Evolutionary conservation across 92 coral and sea anemone species (phyloP), one percentile per base, ranked within the genome.

Genomic region (Porites divaricata): DNA sequence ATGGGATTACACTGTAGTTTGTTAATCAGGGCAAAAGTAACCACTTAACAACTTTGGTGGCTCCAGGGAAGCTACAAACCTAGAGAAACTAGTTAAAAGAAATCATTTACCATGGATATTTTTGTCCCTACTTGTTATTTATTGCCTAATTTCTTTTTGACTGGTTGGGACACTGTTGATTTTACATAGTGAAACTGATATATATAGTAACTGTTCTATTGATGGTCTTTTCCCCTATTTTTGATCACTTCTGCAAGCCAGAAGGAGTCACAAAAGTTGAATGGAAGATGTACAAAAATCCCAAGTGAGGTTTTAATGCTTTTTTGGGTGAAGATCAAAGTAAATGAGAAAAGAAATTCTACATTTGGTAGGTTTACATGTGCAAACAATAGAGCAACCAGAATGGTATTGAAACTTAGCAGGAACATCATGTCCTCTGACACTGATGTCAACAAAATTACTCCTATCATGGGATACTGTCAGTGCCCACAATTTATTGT

Each of bases 141-240:
- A 3, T 28, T 28, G 41, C 41, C 41, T 28, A 28, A 28, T 65
- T 50, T 74, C 54, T 52, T 54, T 78, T 78, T 35, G 59, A 78
- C 49, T 78, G 83, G 83, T 78, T 78, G 74, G 83, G 74, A 78
- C 74, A 78, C 41, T 28, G 41, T 70, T 28, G 78, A 74, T 74
- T 63, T 74, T 52, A 74, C 78, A 74, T 74, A 54, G 78, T 53
- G 64, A 74, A 74, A 53, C 54, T 73, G 51, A 74, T 54, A 19
- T 52, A 74, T 28, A 74, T 74, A 74, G 78, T n/a, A n/a, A n/a
- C n/a, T n/a, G n/a, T 78, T 64, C 83, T 78, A 50, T 78, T 78
- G 49, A 66, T 66, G 74, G 83, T 72, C 83, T 65, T 49, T 65
- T 78, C 65, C 74, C 19, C 73, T 66, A 78, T 78, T 63, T 78